phyloP scores from a whole-genome alignment of 1,140 invertebrate species.

The Colletes gigas region DNA sequence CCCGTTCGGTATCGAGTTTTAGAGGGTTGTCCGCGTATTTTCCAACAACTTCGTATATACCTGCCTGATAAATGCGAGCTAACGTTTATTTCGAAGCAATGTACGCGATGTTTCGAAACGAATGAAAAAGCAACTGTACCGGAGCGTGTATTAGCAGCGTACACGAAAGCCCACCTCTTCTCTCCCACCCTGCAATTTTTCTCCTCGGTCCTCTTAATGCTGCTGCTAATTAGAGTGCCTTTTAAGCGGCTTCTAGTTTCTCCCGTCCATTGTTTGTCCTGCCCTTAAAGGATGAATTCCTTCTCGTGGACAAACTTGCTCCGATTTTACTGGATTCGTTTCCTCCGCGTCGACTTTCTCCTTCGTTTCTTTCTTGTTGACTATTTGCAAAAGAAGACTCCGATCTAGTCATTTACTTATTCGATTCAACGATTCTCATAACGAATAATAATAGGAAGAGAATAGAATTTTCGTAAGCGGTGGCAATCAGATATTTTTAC shows the following conservation, averaged over 20 bases:
- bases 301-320: conserved; percentile 6
- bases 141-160: no score
- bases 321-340: not conserved
- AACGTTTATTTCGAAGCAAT: not conserved
- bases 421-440: not conserved
- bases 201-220: not conserved
- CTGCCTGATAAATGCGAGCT: no score
- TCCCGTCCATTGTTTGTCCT: not conserved
- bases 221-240: conserved; percentile 31
- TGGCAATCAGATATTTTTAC: no score
- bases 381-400: not conserved
- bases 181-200: not conserved
- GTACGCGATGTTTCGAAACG: no score
- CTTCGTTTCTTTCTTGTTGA: not conserved
- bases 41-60: not conserved
- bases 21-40: not conserved
- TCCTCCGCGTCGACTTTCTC: not conserved
- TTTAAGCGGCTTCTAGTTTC: conserved; percentile 38
- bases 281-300: conserved; percentile 7
- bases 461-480: no score
- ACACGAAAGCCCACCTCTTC: not conserved
- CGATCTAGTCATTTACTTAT: not conserved
- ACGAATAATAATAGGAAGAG: not conserved
- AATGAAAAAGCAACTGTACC: no score
- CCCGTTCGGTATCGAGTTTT: not conserved